These are phyloP conservation scores for Falco rusticolus DNA, from an alignment of 2,797 vertebrate species.

Conservation along the genomic window DNA sequence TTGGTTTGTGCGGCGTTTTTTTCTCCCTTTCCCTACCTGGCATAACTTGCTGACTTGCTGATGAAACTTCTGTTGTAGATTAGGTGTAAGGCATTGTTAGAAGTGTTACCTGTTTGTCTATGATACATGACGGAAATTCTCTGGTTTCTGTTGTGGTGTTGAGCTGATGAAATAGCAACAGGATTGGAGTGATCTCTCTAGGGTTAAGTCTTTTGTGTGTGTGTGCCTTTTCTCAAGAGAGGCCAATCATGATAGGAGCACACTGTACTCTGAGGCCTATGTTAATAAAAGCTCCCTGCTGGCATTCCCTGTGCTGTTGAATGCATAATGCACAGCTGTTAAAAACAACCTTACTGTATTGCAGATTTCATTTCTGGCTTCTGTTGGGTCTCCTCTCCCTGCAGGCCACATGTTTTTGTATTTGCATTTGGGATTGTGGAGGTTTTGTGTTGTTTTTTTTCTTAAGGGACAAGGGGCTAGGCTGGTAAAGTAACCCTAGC, in stretches of 20 bases:
- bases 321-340: constrained; percentile 68
- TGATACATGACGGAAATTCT: background rate
- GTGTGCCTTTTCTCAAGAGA: constrained; percentile 39
- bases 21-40: background rate
- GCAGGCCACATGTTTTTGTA: background rate
- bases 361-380: constrained; percentile 27
- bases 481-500: background rate
- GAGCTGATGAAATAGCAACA: constrained; percentile 44
- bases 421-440: background rate
- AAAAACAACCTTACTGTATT: constrained; percentile 50
- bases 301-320: constrained; percentile 52
- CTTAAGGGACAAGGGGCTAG: background rate
- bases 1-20: background rate
- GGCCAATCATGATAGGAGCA: constrained; percentile 48
- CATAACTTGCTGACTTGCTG: constrained; percentile 4
- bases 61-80: background rate
- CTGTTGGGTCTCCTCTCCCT: background rate
- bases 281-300: constrained; percentile 63
- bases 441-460: background rate
- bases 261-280: constrained; percentile 43
- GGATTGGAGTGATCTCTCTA: constrained; percentile 39
- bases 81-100: constrained; percentile 9
- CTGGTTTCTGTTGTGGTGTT: background rate
- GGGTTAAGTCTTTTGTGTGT: constrained; percentile 55
- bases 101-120: background rate